These are phyloP conservation scores for Antigone vipio DNA, from an alignment of 2,113 vertebrate species.

Conservation along the genomic window DNA sequence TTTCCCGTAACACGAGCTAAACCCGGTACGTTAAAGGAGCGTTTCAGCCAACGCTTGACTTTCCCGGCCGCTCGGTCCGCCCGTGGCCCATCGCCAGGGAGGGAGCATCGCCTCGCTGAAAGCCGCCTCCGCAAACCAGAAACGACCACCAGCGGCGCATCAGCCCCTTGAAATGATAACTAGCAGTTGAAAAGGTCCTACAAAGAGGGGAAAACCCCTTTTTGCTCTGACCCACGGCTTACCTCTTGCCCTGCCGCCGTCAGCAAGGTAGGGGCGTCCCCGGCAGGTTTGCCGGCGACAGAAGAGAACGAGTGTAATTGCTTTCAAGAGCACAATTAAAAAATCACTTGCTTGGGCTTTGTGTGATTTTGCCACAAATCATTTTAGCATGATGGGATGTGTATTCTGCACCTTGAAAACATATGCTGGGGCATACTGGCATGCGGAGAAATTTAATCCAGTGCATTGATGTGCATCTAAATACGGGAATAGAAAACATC, in stretches of 20 bases:
- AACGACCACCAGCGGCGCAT: rapidly evolving
- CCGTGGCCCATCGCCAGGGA: rapidly evolving
- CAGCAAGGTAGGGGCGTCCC: not conserved
- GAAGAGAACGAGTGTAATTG: not conserved
- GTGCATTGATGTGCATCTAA: not conserved
- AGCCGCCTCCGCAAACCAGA: not conserved
- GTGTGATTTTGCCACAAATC: not conserved
- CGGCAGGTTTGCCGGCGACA: not conserved
- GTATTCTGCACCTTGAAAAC: not conserved
- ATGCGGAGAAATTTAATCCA: not conserved
- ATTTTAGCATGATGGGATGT: not conserved
- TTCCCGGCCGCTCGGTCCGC: rapidly evolving
- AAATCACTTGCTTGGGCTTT: not conserved
- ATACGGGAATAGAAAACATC: not conserved
- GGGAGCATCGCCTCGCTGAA: not conserved
- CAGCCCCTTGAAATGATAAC: no score
- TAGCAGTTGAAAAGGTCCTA: not conserved
- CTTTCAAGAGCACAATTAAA: not conserved
- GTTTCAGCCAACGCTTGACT: rapidly evolving
- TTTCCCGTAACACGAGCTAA: not conserved
- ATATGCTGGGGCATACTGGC: not conserved
- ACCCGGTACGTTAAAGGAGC: rapidly evolving
- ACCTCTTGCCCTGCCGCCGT: not conserved
- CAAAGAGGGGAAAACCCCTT: not conserved
- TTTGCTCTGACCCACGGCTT: not conserved